phyloP scores from a whole-genome alignment of 2,888 invertebrate genomes.

The Tenthredo livida region DNA sequence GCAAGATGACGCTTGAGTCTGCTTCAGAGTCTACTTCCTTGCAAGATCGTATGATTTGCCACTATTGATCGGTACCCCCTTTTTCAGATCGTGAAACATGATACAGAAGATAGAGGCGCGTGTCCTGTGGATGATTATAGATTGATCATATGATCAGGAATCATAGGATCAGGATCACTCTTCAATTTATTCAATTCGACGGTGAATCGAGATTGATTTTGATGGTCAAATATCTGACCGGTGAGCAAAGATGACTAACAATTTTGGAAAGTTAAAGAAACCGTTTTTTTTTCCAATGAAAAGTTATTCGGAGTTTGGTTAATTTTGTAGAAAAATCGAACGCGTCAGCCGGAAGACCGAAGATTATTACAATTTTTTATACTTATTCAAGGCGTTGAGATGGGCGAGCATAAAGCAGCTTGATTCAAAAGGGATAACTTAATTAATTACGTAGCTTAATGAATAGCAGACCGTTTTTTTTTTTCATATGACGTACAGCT shows the following conservation, averaged over 20 bases:
- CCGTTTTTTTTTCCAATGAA: neutral
- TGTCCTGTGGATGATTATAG: conserved; percentile 1
- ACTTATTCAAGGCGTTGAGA: conserved; percentile 14
- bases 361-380: conserved; percentile 17
- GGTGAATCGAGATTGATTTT: neutral
- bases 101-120: neutral
- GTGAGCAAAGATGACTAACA: neutral
- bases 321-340: neutral
- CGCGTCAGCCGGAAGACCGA: neutral
- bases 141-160: neutral
- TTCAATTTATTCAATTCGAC: neutral
- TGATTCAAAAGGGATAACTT: neutral
- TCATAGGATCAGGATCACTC: too few relatives aligned
- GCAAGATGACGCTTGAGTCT: neutral
- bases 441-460: conserved; percentile 20
- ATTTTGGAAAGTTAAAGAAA: neutral
- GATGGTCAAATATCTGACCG: neutral
- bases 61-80: neutral
- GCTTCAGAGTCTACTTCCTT: neutral
- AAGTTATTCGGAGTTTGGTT: neutral
- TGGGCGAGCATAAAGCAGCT: neutral
- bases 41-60: conserved; percentile 13
- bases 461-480: neutral
- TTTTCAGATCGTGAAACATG: neutral
- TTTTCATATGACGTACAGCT: neutral